A percentile compares a stretch with the other conserved stretches of the same genome.
Evolutionary conservation across 2,888 invertebrate species (phyloP).

Genomic region (Stomorhina lunata): DNA sequence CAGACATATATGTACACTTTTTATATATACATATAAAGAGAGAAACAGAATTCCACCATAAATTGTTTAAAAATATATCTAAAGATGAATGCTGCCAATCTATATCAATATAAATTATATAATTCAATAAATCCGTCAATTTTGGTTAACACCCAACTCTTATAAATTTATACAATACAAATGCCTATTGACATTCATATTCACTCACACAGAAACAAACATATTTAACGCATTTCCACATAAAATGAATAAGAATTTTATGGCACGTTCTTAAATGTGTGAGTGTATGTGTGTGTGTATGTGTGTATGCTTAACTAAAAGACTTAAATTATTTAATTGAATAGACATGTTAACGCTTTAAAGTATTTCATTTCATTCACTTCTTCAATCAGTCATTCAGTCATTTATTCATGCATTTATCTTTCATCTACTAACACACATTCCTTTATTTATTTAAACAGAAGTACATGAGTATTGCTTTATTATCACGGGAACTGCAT

Average conservation of each 20-base stretch:
- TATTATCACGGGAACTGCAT: background rate
- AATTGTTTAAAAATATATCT: conserved; percentile 21
- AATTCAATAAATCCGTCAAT: conserved; percentile 47
- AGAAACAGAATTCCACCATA: background rate
- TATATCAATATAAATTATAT: conserved; percentile 31
- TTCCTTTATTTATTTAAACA: background rate
- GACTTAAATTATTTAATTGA: conserved; percentile 60
- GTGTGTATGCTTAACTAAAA: conserved; percentile 6
- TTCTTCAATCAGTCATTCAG: background rate
- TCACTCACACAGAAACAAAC: background rate
- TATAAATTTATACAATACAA: background rate
- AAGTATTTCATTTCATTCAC: conserved; percentile 14
- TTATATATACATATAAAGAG: too few relatives aligned
- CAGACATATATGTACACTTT: background rate
- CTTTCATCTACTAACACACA: background rate
- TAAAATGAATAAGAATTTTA: background rate
- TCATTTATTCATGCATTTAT: background rate
- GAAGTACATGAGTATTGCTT: background rate
- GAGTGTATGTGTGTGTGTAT: background rate
- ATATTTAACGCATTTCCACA: background rate
- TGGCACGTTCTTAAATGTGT: background rate
- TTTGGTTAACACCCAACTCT: background rate
- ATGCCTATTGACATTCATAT: background rate
- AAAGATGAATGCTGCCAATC: conserved; percentile 46
- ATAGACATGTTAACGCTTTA: conserved; percentile 59